Evolutionary conservation across 2,888 invertebrate species (phyloP).

Genomic region (Gymnosoma rotundatum): DNA sequence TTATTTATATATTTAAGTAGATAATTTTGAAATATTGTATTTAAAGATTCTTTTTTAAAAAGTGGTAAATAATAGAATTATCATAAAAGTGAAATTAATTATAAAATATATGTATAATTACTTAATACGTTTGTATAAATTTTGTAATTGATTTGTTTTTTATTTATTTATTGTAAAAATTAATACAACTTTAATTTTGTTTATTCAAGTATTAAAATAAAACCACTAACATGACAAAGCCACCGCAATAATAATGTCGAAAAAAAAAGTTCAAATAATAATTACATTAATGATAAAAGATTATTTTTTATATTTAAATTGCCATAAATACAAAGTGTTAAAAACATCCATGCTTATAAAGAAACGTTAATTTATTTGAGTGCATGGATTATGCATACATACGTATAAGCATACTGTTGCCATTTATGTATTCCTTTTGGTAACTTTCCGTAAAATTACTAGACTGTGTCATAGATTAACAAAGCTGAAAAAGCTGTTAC

Average conservation of each 20-base stretch:
- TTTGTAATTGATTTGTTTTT: background rate
- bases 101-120: background rate
- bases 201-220: background rate
- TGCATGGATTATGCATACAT: no score
- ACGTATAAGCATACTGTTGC: no score
- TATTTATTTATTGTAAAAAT: background rate
- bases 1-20: background rate
- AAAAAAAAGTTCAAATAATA: slow-evolving; percentile 1
- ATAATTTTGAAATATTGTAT: background rate
- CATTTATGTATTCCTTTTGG: no score
- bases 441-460: no score
- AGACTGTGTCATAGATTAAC: no score
- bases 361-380: no score
- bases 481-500: no score
- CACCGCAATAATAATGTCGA: slow-evolving; percentile 21
- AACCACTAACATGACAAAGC: slow-evolving; percentile 24
- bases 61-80: background rate
- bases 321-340: no score
- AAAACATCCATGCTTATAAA: no score
- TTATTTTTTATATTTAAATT: slow-evolving; percentile 13
- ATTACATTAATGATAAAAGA: slow-evolving; percentile 15
- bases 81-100: background rate
- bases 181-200: slow-evolving; percentile 9
- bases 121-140: background rate
- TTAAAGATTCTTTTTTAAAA: background rate